Conservation (phyloP, 2,797 vertebrate genomes). For the Nasua narica region DNA sequence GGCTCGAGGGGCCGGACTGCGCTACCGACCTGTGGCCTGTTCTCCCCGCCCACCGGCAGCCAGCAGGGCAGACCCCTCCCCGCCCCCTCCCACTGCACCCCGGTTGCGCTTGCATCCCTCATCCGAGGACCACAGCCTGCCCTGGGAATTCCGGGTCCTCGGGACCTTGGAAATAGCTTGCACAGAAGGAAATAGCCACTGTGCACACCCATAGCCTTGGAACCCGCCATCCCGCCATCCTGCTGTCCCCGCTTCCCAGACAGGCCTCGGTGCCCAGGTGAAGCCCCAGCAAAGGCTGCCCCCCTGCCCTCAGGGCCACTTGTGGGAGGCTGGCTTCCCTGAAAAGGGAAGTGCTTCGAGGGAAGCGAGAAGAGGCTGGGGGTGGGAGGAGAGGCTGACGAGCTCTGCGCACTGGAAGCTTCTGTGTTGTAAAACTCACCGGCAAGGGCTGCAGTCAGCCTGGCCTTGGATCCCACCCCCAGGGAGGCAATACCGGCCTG, state of each 20-base stretch:
- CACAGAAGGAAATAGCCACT: neutral
- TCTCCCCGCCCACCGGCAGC: neutral
- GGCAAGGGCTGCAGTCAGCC: neutral
- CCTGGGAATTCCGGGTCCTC: neutral
- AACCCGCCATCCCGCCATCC: accelerated
- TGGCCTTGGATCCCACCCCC: neutral
- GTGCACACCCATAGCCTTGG: neutral
- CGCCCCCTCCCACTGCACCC: neutral
- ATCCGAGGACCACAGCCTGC: neutral
- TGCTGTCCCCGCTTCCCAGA: neutral
- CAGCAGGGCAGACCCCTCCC: neutral
- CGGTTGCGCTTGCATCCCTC: accelerated
- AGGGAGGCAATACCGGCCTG: neutral
- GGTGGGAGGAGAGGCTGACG: too few relatives aligned
- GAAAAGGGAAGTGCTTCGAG: neutral
- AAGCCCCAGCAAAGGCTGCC: neutral
- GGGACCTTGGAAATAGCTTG: neutral
- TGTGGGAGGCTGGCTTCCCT: neutral
- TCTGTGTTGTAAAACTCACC: neutral
- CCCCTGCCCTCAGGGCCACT: too few relatives aligned
- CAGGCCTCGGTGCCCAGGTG: neutral
- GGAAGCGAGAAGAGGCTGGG: too few relatives aligned
- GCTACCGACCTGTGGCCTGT: accelerated
- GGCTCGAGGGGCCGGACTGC: neutral
- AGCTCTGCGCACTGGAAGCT: neutral